Evolutionary conservation across 1,140 invertebrate genomes (phyloP), one percentile per base, ranked within the genome.

Genomic region (Orchestia grillus): DNA sequence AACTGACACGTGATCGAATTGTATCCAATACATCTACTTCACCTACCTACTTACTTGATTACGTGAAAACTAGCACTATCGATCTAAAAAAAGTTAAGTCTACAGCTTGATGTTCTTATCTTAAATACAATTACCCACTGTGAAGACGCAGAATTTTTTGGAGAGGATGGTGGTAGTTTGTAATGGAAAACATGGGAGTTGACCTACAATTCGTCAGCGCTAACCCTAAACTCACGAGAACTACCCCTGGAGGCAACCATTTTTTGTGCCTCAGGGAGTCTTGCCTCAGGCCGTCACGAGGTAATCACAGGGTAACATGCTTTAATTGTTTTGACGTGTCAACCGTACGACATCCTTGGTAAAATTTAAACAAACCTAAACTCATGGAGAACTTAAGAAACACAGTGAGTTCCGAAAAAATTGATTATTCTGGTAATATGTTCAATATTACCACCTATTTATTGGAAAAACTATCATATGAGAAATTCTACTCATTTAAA

Each of bases 221-320:
- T 90, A 90, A 90, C 88, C 88, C 88, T 90, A 90, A 90, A 90
- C n/a, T 28, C 43, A 44, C 8, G 88, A 28, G 6, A 90, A 90
- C 88, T 42, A 44, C 28, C 88, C 36, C 88, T 44, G 36, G 4
- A 90, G 88, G 88, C 88, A 90, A 90, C 62, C 42, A 28, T 90
- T 41, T 44, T 90, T 53, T 41, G 8, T 42, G 88, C 88, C 88
- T 90, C 88, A 44, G 28, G 88, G 36, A 11, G 16, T 90, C 3
- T 41, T 44, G 88, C 41, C 88, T 42, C 28, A 42, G 41, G 28
- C 36, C n/a, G 8, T 16, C 88, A 42, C 88, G 1, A 43, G 41
- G 88, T 90, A 90, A 90, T 44, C 88, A 4, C 11, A 41, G 28
- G n/a, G n/a, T n/a, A n/a, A n/a, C n/a, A n/a, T n/a, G 23, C 88